These are phyloP conservation scores for Cremastinae sp. DNA, from an alignment of 2,888 invertebrate genomes.

Conservation along the genomic window DNA sequence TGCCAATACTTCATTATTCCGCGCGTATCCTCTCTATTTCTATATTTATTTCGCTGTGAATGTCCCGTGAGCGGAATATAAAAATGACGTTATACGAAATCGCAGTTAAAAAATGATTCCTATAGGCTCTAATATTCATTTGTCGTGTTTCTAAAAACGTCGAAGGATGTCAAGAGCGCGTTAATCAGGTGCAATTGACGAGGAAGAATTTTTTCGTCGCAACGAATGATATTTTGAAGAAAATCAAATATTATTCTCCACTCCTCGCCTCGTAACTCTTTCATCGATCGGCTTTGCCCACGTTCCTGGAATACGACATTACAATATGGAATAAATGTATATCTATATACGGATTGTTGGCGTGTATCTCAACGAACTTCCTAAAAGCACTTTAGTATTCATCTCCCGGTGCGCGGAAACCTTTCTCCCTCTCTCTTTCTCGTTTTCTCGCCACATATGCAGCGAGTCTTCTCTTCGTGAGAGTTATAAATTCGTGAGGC, in stretches of 20 bases:
- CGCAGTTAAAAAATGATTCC: slow-evolving; percentile 23
- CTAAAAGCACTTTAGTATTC: slow-evolving; percentile 61
- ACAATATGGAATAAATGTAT: slow-evolving; percentile 7
- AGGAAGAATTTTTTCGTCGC: too few species aligned
- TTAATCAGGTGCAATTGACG: background rate
- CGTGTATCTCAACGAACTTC: slow-evolving; percentile 40
- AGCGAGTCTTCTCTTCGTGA: slow-evolving; percentile 22
- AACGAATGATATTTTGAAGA: background rate
- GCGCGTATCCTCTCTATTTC: background rate
- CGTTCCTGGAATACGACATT: slow-evolving; percentile 45
- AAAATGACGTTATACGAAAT: slow-evolving; percentile 42
- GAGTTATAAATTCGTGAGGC: slow-evolving; percentile 54
- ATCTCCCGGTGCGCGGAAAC: slow-evolving; percentile 50
- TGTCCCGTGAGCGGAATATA: slow-evolving; percentile 43
- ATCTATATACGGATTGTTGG: background rate
- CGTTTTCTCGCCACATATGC: slow-evolving; percentile 40
- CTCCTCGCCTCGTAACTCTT: slow-evolving; percentile 43
- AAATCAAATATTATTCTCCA: slow-evolving; percentile 13
- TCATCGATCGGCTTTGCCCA: slow-evolving; percentile 53
- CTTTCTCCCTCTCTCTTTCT: slow-evolving; percentile 6
- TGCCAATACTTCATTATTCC: slow-evolving; percentile 35
- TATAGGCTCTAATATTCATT: slow-evolving; percentile 10
- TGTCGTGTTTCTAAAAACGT: too few species aligned
- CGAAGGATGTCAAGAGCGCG: too few species aligned
- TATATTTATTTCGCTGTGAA: slow-evolving; percentile 11